Evolutionary conservation across 2,797 vertebrate species (phyloP), one percentile per base, ranked within the genome.

Genomic region (Eleutherodactylus coqui): DNA sequence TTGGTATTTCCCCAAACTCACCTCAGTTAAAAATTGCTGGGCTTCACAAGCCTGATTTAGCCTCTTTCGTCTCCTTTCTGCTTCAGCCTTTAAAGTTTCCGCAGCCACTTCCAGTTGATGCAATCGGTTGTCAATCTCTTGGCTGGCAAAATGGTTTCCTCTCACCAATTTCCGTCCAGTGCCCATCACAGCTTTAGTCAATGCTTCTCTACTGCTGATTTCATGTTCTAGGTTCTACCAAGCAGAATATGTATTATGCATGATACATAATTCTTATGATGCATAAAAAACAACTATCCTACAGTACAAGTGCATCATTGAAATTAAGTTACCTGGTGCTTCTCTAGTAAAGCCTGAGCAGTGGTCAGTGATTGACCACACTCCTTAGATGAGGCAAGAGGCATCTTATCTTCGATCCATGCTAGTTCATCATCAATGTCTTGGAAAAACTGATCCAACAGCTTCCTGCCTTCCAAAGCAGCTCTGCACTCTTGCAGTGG

Each of bases 361-460:
- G 91, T 76, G 58, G 91, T 92, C 60, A 94, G 89, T 1, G 96
- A 96, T 73, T 93, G 91, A 0, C 96, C 95, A 27, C 84, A 92
- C 81, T 98, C 96, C 86, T 85, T 93, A 41, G 93, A 88, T 0
- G 92, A 88, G 75, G 93, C 91, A 73, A 91, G 45, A 8, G 94
- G 90, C 83, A 96, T 92, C 75, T 95, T 96, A 86, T 96, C 94
- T 14, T 64, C 93, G 88, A 96, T 91, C 97, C 97, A 97, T 69
- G 89, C 86, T 89, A 94, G 86, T 90, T 97, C 97, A 81, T 96
- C 96, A 5, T 96, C 96, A 17, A 94, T 86, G 17, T 97, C 96
- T 88, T 92, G 93, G 92, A 95, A 93, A 93, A 97, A 97, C 90
- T 96, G 95, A 80, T 95, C 94, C 82, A 97, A 93, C 72, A 94